phyloP scores from a whole-genome alignment of 2,113 vertebrate species.

The Jacana jacana region DNA sequence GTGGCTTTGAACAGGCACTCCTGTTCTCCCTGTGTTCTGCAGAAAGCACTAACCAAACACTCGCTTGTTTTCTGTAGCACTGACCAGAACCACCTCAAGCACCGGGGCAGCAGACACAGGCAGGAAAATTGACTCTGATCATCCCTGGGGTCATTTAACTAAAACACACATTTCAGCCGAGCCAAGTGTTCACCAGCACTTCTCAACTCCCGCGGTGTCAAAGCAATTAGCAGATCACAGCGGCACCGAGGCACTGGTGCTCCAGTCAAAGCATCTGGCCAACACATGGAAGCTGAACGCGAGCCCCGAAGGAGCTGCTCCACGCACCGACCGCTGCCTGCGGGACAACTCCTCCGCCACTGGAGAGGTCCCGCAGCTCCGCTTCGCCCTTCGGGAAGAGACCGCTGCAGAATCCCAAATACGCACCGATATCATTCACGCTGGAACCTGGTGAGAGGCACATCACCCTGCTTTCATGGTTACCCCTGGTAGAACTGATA shows the following conservation, averaged over 20 bases:
- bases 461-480: neutral
- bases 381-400: neutral
- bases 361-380: neutral
- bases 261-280: constrained; percentile 49
- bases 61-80: constrained; percentile 14
- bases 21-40: neutral
- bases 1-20: constrained; percentile 2
- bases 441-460: neutral
- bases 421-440: neutral
- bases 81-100: constrained; percentile 53
- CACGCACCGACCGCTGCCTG: rapidly evolving
- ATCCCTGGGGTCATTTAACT: constrained; percentile 49
- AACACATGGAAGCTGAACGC: neutral
- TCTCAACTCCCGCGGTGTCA: constrained; percentile 52
- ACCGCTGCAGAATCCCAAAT: neutral
- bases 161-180: constrained; percentile 50
- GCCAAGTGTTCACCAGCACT: constrained; percentile 36
- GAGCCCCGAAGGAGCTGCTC: neutral
- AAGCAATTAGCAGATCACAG: constrained; percentile 62
- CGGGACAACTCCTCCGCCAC: neutral
- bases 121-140: constrained; percentile 55
- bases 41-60: constrained; percentile 12
- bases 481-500: neutral
- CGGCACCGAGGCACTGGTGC: neutral
- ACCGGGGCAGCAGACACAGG: constrained; percentile 11